Evolutionary conservation across 2,888 invertebrate species (phyloP), one percentile per base, ranked within the genome.

Genomic region (Cheilosia impressa): DNA sequence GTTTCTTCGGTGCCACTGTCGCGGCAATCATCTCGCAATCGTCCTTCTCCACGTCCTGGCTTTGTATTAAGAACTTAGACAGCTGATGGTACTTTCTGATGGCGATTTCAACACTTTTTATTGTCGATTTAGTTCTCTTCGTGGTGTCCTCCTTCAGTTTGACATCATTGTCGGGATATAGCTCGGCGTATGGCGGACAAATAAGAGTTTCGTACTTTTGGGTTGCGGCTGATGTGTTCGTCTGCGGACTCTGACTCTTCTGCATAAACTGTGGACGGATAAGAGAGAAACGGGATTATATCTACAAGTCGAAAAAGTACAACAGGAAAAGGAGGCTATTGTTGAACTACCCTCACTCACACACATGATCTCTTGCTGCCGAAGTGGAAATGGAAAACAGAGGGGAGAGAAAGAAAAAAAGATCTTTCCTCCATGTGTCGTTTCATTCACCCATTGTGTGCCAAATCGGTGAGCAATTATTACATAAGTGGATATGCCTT

Each of bases 61-160:
- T 80, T 63, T 72, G 81, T 80, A 87, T 71, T 78, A 88, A 72
- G 83, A 89, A 88, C 77, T 90, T 90, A 87, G 84, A 89, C 89
- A 90, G 89, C 88, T 90, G 89, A 88, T 89, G 89, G 53, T 90
- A 89, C 85, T 89, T 90, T 63, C 81, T 88, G 72, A 90, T 89
- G 88, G 89, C 88, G 82, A 89, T 81, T 81, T 90, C 88, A 41
- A 89, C 87, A 87, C 89, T 90, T 77, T 89, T 89, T 65, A 58
- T 66, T 41, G 87, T 83, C 69, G 83, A 81, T 79, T 87, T 84
- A 55, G 88, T 77, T 15, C 58, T 68, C 24, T 43, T 65, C 17
- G 81, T 73, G 50, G 87, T 63, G 72, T 83, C 62, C 41, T 79
- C 57, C 34, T 71, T 60, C 41, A 45, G 85, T 58, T 87, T 81